phyloP scores from a whole-genome alignment of 2,797 vertebrate genomes.

The Acipenser oxyrinchus region DNA sequence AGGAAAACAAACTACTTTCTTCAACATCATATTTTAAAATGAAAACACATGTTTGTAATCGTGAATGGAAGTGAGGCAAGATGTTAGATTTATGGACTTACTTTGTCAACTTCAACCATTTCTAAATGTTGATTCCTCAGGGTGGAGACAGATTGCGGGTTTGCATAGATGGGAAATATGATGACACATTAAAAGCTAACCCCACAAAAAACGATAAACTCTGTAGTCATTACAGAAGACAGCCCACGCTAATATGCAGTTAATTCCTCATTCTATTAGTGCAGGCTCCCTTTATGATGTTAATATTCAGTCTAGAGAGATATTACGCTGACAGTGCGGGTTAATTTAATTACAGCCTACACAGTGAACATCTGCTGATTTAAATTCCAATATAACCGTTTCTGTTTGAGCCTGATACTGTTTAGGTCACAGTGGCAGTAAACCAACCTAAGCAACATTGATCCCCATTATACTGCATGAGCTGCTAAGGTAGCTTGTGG shows the following conservation, averaged over 20 bases:
- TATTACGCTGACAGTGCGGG: constrained; percentile 40
- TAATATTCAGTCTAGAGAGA: constrained; percentile 37
- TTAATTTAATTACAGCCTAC: constrained; percentile 49
- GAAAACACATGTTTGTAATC: too few relatives aligned
- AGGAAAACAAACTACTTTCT: too few relatives aligned
- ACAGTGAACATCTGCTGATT: constrained; percentile 51
- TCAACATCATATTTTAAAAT: too few relatives aligned
- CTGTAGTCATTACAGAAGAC: constrained; percentile 34
- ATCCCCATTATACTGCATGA: constrained; percentile 27
- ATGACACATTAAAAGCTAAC: too few relatives aligned
- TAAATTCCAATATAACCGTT: constrained; percentile 42
- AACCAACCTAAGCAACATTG: constrained; percentile 39
- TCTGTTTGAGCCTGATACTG: constrained; percentile 50
- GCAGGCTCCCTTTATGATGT: constrained; percentile 45
- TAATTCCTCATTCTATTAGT: constrained; percentile 42
- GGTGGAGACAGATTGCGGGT: too few relatives aligned
- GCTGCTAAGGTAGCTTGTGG: not conserved
- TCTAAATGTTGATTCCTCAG: too few relatives aligned
- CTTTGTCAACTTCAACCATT: too few relatives aligned
- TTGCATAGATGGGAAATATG: too few relatives aligned
- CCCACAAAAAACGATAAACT: not conserved
- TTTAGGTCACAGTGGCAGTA: constrained; percentile 30
- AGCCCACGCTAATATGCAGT: constrained; percentile 34
- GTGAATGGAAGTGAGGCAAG: too few relatives aligned
- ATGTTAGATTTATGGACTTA: too few relatives aligned